A percentile compares a stretch with the other conserved stretches of the same genome.
Evolutionary conservation across 2,797 vertebrate genomes (phyloP).

Genomic region (Streptopelia turtur): DNA sequence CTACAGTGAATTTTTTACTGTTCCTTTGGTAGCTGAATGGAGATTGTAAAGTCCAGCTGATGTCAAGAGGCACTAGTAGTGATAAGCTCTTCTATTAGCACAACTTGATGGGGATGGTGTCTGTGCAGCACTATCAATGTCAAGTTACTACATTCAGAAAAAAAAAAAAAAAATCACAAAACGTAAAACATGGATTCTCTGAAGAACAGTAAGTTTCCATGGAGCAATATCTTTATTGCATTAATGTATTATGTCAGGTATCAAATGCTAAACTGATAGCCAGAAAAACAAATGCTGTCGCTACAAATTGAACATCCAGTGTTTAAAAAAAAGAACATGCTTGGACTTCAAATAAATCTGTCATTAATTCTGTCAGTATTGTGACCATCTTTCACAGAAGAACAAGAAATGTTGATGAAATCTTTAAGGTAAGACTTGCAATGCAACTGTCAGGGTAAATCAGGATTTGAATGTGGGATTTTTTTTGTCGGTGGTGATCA

Average conservation of each 20-base stretch:
- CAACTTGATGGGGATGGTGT: accelerated
- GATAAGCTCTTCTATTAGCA: background rate
- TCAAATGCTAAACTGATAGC: background rate
- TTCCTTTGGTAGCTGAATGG: background rate
- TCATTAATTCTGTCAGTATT: constrained; percentile 25
- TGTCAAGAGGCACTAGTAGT: background rate
- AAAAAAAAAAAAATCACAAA: background rate
- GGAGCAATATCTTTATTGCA: background rate
- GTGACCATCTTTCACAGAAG: constrained; percentile 14
- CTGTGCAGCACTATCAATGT: background rate
- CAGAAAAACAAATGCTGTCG: background rate
- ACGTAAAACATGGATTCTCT: background rate
- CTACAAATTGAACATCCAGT: background rate
- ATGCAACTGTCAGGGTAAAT: constrained; percentile 16
- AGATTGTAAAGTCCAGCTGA: background rate
- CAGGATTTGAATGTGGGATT: background rate
- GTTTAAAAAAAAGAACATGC: background rate
- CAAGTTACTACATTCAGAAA: background rate
- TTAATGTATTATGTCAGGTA: background rate
- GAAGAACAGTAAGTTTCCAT: background rate
- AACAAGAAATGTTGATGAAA: constrained; percentile 33
- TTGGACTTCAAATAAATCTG: background rate
- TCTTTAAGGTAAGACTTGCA: constrained; percentile 53
- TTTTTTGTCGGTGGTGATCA: background rate
- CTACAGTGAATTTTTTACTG: background rate